phyloP scores from a whole-genome alignment of 64 coral and sea anemone species.

The Stichodactyla mertensii region DNA sequence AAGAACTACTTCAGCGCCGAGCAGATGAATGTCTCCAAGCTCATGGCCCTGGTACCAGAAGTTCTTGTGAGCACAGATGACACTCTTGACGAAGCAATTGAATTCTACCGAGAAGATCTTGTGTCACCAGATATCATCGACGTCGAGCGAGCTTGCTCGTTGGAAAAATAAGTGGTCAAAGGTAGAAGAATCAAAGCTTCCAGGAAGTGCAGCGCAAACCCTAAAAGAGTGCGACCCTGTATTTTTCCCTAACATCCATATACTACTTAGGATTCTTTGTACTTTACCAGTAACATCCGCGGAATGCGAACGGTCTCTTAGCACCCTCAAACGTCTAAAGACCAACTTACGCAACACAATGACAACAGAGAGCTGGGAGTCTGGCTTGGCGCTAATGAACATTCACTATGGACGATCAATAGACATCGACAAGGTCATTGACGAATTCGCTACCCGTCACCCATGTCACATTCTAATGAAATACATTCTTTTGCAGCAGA shows the following conservation, averaged over 20 bases:
- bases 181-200: too few relatives aligned
- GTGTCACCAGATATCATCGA: too few relatives aligned
- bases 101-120: too few relatives aligned
- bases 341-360: conserved; percentile 47
- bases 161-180: too few relatives aligned
- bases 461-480: conserved; percentile 37
- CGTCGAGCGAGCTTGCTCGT: too few relatives aligned
- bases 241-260: conserved; percentile 36
- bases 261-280: conserved; percentile 48
- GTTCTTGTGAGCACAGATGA: too few relatives aligned
- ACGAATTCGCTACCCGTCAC: conserved; percentile 52
- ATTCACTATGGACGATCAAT: conserved; percentile 55
- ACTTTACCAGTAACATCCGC: conserved; percentile 46
- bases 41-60: too few relatives aligned
- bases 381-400: conserved; percentile 42
- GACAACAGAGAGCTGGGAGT: conserved; percentile 50
- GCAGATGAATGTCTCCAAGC: too few relatives aligned
- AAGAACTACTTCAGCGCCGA: too few relatives aligned
- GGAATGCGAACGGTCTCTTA: conserved; percentile 25
- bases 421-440: conserved; percentile 58
- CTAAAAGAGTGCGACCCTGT: background rate
- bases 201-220: too few relatives aligned
- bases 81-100: too few relatives aligned
- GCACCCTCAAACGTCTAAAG: conserved; percentile 38
- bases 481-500: background rate